phyloP scores from a whole-genome alignment of 2,888 invertebrate species.

The Lamellibrachia satsuma region DNA sequence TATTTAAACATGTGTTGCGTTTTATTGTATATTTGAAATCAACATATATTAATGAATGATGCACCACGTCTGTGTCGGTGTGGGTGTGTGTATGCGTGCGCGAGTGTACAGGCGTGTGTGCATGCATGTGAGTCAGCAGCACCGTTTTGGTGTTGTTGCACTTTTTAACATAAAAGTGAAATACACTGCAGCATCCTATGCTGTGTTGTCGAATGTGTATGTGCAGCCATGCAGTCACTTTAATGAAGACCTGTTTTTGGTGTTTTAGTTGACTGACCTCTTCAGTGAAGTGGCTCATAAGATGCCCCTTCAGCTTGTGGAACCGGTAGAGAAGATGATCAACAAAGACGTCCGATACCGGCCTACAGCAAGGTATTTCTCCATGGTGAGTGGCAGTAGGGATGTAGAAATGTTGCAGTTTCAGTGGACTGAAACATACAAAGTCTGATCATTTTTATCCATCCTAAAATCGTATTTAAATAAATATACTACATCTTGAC shows the following conservation, averaged over 20 bases:
- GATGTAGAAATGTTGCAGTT: neutral
- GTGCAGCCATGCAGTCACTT: neutral
- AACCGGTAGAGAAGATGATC: conserved; percentile 82
- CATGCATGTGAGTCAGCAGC: neutral
- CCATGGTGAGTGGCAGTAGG: conserved; percentile 75
- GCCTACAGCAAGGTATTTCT: conserved; percentile 89
- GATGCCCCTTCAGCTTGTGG: conserved; percentile 85
- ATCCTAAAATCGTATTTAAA: no score
- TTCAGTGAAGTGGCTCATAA: conserved; percentile 80
- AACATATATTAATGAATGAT: no score
- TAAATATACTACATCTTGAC: no score
- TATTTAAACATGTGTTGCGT: no score
- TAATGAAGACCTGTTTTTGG: neutral
- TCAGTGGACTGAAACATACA: neutral
- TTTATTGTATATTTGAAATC: no score
- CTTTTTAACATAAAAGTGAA: neutral
- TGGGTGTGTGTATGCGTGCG: no score
- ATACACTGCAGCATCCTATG: neutral
- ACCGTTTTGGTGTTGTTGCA: neutral
- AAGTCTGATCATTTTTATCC: no score
- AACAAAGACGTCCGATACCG: conserved; percentile 85
- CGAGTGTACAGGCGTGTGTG: neutral
- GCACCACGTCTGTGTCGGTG: neutral
- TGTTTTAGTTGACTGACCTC: conserved; percentile 80
- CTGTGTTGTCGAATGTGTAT: neutral